Conservation (phyloP, 2,888 invertebrate genomes). For the Melipona beecheii region DNA sequence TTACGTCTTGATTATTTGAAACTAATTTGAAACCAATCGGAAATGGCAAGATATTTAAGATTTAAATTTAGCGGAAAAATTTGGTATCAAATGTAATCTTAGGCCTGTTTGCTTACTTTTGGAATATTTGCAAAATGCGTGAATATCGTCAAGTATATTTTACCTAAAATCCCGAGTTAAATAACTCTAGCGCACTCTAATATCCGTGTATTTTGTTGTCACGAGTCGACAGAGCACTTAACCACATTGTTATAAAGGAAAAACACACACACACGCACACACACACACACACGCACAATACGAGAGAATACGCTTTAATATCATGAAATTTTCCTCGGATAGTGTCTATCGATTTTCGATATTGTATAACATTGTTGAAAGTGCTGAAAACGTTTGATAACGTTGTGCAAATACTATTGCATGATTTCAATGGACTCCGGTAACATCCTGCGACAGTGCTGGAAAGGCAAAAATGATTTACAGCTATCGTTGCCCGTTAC, state of each 20-base stretch:
- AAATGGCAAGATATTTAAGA: too few relatives aligned
- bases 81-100: too few relatives aligned
- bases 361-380: neutral
- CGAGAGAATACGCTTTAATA: neutral
- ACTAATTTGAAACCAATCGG: too few relatives aligned
- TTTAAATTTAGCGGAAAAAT: too few relatives aligned
- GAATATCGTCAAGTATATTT: neutral
- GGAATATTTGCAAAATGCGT: too few relatives aligned
- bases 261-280: neutral
- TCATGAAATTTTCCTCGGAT: neutral
- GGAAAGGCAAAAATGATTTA: neutral
- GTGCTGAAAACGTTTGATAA: neutral
- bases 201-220: neutral
- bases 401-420: neutral
- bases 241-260: neutral
- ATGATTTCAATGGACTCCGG: neutral
- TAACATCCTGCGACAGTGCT: neutral
- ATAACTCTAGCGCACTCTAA: neutral
- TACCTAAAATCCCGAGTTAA: neutral
- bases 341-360: constrained; percentile 2
- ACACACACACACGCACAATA: too few relatives aligned
- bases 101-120: too few relatives aligned
- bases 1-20: too few relatives aligned
- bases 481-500: neutral
- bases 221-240: neutral